Evolutionary conservation across 2,797 vertebrate species (phyloP).

Genomic region (Margarornis squamiger): DNA sequence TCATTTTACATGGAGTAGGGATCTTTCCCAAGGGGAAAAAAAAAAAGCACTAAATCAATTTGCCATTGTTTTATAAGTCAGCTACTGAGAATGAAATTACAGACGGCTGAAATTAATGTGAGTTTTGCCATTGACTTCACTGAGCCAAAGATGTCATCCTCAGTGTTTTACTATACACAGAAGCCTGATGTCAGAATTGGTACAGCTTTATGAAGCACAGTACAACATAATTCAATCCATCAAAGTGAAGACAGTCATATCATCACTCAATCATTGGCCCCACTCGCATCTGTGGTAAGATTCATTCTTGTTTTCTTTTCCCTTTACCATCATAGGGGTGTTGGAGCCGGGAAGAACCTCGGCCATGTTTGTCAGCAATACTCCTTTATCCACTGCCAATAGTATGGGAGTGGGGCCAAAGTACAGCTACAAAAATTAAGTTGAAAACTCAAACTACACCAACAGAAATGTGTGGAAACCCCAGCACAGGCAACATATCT

Average conservation of each 20-base stretch:
- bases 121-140: constrained; percentile 42
- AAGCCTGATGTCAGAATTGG: constrained; percentile 1
- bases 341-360: neutral
- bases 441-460: neutral
- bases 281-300: neutral
- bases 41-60: constrained; percentile 19
- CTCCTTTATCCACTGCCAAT: neutral
- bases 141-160: neutral
- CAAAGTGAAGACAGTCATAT: neutral
- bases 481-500: neutral
- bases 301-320: neutral
- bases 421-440: neutral
- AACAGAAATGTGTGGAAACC: neutral
- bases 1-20: neutral
- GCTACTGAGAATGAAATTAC: constrained; percentile 23
- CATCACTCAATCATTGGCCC: neutral
- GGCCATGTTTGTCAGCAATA: neutral
- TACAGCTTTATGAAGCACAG: neutral
- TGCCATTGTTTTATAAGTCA: constrained; percentile 51
- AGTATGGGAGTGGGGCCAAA: neutral
- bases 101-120: constrained; percentile 1
- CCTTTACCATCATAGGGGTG: rapidly evolving
- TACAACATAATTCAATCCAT: constrained; percentile 9
- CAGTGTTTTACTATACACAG: neutral
- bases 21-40: neutral